Conservation (phyloP, 2,888 invertebrate genomes). For the Mayetiola destructor region DNA sequence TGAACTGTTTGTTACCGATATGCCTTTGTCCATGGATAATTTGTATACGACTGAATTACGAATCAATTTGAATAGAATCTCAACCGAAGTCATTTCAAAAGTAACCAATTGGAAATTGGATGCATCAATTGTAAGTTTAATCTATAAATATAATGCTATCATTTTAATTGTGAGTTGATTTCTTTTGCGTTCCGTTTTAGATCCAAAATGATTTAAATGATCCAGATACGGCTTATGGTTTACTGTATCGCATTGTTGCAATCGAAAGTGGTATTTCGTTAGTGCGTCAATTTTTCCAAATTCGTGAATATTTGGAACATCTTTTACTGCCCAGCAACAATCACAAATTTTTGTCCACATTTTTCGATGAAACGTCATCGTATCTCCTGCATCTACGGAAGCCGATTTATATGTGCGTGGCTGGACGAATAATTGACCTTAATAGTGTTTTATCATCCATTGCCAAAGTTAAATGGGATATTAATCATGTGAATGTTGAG, state of each 20-base stretch:
- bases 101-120: constrained; percentile 33
- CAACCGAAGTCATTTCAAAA: constrained; percentile 47
- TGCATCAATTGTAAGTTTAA: constrained; percentile 14
- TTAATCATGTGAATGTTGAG: constrained; percentile 87
- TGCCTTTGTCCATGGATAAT: constrained; percentile 35
- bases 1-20: constrained; percentile 66
- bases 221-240: constrained; percentile 62
- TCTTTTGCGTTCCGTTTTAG: constrained; percentile 17
- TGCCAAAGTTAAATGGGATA: constrained; percentile 87
- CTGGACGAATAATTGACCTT: constrained; percentile 64
- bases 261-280: constrained; percentile 87
- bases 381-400: constrained; percentile 60
- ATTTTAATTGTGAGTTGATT: neutral
- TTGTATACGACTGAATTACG: constrained; percentile 56
- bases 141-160: neutral
- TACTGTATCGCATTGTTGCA: constrained; percentile 76
- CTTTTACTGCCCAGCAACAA: constrained; percentile 59
- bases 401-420: constrained; percentile 78
- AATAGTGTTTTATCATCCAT: constrained; percentile 65
- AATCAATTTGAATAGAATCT: constrained; percentile 60
- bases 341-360: constrained; percentile 48
- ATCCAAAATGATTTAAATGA: constrained; percentile 50
- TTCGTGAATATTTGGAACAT: constrained; percentile 74
- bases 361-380: constrained; percentile 56
- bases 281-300: constrained; percentile 68